Conservation (phyloP, 1,140 invertebrate species). For the Drosophila sp. region DNA sequence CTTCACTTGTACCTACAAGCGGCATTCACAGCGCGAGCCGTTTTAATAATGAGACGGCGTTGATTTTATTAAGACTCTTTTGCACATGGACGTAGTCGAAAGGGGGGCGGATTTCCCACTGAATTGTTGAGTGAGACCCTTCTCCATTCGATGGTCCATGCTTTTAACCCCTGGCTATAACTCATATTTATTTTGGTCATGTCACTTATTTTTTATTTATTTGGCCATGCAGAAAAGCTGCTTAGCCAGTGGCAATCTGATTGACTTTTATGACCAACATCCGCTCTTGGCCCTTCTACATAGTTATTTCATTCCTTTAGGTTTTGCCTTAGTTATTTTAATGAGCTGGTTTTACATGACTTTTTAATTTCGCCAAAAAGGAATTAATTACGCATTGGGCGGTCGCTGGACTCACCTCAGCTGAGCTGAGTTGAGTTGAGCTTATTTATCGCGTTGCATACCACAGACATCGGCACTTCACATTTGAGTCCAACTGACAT, state of each 20-base stretch:
- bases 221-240: slow-evolving; percentile 61
- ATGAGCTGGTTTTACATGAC: slow-evolving; percentile 82
- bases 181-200: slow-evolving; percentile 53
- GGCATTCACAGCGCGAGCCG: slow-evolving; percentile 66
- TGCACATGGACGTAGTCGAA: background rate
- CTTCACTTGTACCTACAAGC: slow-evolving; percentile 78
- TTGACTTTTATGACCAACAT: slow-evolving; percentile 66
- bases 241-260: slow-evolving; percentile 56
- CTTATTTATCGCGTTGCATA: slow-evolving; percentile 74
- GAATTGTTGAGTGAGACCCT: no score
- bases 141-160: background rate
- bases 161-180: slow-evolving; percentile 25
- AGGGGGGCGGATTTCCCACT: background rate
- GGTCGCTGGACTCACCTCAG: slow-evolving; percentile 57
- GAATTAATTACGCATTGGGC: slow-evolving; percentile 83
- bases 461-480: slow-evolving; percentile 61
- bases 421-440: background rate
- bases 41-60: slow-evolving; percentile 77
- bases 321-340: slow-evolving; percentile 76
- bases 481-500: slow-evolving; percentile 76
- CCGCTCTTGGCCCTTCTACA: slow-evolving; percentile 34
- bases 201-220: slow-evolving; percentile 20
- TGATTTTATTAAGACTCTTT: slow-evolving; percentile 68
- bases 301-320: slow-evolving; percentile 8
- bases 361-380: slow-evolving; percentile 83